Percentiles rank a stretch among this genome's conserved stretches.
phyloP scores from a whole-genome alignment of 2,113 vertebrate species.

The Cochlearius cochlearius region DNA sequence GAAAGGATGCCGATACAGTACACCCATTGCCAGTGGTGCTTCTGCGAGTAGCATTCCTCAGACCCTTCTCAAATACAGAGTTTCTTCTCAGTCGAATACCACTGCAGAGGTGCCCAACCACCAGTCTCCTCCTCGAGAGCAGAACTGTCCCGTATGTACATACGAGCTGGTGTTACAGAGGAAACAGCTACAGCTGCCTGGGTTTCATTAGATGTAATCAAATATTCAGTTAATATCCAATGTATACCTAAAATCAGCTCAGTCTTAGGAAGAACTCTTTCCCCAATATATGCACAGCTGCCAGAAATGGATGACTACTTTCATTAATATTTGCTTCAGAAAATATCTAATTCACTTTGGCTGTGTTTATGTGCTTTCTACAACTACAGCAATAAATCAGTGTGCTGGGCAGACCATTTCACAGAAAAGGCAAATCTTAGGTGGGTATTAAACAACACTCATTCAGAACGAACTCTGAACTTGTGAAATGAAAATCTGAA shows the following conservation, averaged over 20 bases:
- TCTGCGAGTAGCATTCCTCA: constrained; percentile 24
- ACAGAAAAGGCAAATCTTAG: not conserved
- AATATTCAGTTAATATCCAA: constrained; percentile 27
- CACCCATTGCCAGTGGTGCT: not conserved
- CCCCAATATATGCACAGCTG: not conserved
- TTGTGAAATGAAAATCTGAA: not conserved
- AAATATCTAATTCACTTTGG: constrained; percentile 36
- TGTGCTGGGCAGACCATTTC: not conserved
- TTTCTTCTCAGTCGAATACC: not conserved
- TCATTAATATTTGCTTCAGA: constrained; percentile 48
- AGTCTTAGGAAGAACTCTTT: not conserved
- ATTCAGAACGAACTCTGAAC: not conserved
- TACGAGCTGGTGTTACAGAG: not conserved
- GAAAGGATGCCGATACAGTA: constrained; percentile 4
- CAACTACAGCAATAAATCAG: not conserved
- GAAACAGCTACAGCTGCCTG: not conserved
- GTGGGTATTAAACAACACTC: not conserved
- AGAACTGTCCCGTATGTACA: not conserved
- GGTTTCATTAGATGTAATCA: constrained; percentile 1
- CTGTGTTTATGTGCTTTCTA: constrained; percentile 31
- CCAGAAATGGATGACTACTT: constrained; percentile 26
- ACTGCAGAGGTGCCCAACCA: not conserved
- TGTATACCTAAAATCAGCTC: not conserved
- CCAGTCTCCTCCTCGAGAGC: not conserved
- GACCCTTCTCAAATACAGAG: not conserved